These are phyloP conservation scores for Dicranocentrus wangi DNA, from an alignment of 2,888 invertebrate genomes.

Conservation along the genomic window DNA sequence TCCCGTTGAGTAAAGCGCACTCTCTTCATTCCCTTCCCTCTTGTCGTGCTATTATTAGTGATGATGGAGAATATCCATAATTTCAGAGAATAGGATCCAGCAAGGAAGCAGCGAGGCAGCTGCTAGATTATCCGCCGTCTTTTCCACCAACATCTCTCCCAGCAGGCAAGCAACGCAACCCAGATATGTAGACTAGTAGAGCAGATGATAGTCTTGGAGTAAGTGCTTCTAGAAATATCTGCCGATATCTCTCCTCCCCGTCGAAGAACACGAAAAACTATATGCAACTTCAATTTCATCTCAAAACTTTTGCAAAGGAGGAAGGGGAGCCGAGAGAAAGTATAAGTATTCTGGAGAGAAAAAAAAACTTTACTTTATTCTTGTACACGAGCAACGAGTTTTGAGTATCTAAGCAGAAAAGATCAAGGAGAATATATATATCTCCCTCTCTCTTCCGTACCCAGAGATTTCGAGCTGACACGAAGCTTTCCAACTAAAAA, in stretches of 20 bases:
- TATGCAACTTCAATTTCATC: slow-evolving; percentile 36
- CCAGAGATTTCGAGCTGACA: slow-evolving; percentile 52
- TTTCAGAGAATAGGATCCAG: not conserved
- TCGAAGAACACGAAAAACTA: not conserved
- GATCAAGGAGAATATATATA: slow-evolving; percentile 47
- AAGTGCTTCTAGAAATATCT: slow-evolving; percentile 13
- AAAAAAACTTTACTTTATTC: slow-evolving; percentile 40
- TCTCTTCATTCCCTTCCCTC: slow-evolving; percentile 14
- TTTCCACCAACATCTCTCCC: not conserved
- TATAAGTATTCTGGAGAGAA: slow-evolving; percentile 25
- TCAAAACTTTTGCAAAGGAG: slow-evolving; percentile 39
- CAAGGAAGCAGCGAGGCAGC: slow-evolving; percentile 4
- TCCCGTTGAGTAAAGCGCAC: not conserved
- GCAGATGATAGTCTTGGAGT: slow-evolving; percentile 9
- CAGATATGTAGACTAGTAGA: not conserved
- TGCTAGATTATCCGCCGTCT: slow-evolving; percentile 1
- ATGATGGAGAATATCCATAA: slow-evolving; percentile 28
- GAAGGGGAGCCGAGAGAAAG: slow-evolving; percentile 11
- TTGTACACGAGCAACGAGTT: slow-evolving; percentile 9
- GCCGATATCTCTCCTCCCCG: slow-evolving; percentile 1
- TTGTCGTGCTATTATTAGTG: not conserved
- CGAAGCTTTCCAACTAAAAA: slow-evolving; percentile 49
- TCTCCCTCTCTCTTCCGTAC: slow-evolving; percentile 34
- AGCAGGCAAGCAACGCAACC: not conserved
- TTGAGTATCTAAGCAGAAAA: slow-evolving; percentile 34